A percentile compares a stretch with the other conserved stretches of the same genome.
These are phyloP conservation scores for Megamerina dolium DNA, from an alignment of 2,888 invertebrate species.

Conservation along the genomic window DNA sequence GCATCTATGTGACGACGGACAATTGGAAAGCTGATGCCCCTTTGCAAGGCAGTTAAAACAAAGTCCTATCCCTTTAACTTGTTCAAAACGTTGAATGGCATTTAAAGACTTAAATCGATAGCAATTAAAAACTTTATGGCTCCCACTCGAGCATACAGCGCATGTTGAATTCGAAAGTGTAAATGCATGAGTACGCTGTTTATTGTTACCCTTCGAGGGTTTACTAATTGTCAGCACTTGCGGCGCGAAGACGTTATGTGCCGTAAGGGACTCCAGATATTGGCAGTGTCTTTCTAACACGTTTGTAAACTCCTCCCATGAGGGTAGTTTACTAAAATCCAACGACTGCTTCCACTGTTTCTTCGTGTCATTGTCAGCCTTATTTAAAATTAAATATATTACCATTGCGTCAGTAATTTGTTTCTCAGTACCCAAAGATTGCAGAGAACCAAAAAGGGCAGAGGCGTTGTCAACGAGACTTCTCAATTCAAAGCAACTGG, in stretches of 20 bases:
- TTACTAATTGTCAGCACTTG: not conserved
- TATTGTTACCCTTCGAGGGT: not conserved
- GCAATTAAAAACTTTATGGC: slow-evolving; percentile 1
- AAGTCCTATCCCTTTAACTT: slow-evolving; percentile 1
- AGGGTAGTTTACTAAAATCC: not conserved
- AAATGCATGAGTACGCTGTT: too few species aligned
- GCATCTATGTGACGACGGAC: slow-evolving; percentile 5
- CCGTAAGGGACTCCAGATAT: not conserved
- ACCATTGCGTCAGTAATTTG: not conserved
- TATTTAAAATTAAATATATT: not conserved
- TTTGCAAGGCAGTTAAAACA: slow-evolving; percentile 3
- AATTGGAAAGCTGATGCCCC: slow-evolving; percentile 2
- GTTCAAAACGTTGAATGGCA: slow-evolving; percentile 1
- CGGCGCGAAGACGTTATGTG: not conserved
- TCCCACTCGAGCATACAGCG: too few species aligned
- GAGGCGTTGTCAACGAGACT: not conserved
- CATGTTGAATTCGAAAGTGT: not conserved
- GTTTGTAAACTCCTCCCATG: not conserved
- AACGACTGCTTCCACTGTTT: not conserved
- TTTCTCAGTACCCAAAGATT: not conserved
- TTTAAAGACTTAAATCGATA: not conserved
- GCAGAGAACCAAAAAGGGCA: not conserved
- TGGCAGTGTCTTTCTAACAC: not conserved
- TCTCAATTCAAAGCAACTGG: not conserved
- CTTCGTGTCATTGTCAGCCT: not conserved